Evolutionary conservation across 2,888 invertebrate species (phyloP).

Genomic region (Syritta pipiens): DNA sequence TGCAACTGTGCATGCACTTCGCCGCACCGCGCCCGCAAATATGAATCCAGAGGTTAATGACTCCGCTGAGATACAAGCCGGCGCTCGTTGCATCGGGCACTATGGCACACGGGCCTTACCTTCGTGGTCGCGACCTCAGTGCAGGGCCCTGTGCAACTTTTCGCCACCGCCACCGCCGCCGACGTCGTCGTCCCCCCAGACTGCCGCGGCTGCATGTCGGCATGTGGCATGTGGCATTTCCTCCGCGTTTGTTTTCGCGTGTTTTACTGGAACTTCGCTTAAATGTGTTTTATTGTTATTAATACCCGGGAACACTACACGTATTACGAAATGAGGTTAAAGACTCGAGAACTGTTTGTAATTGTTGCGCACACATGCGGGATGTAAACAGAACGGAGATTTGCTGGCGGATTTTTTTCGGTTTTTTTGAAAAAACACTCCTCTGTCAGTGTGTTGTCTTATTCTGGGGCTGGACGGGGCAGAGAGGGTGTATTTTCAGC

Average conservation of each 20-base stretch:
- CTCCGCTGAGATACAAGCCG: conserved; percentile 34
- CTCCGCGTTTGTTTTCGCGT: background rate
- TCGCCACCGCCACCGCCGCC: background rate
- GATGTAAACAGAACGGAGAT: conserved; percentile 51
- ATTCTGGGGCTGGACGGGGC: no score
- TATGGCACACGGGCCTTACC: conserved; percentile 6
- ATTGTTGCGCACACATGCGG: conserved; percentile 45
- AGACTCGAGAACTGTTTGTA: conserved; percentile 66
- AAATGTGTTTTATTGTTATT: conserved; percentile 69
- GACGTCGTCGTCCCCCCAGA: conserved; percentile 21
- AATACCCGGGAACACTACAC: conserved; percentile 62
- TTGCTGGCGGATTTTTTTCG: conserved; percentile 21
- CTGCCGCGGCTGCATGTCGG: no score
- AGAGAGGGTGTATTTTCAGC: no score
- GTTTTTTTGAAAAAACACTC: background rate
- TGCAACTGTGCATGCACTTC: conserved; percentile 28
- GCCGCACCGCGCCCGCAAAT: conserved; percentile 4
- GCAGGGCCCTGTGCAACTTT: background rate
- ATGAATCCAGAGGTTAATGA: conserved; percentile 63
- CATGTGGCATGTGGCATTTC: no score
- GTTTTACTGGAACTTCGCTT: conserved; percentile 46
- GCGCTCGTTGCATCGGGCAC: background rate
- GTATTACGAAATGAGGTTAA: conserved; percentile 69
- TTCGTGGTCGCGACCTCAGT: conserved; percentile 51
- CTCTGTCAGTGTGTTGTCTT: no score